Conservation (phyloP, 1,140 invertebrate species). For the Sitophilus oryzae region DNA sequence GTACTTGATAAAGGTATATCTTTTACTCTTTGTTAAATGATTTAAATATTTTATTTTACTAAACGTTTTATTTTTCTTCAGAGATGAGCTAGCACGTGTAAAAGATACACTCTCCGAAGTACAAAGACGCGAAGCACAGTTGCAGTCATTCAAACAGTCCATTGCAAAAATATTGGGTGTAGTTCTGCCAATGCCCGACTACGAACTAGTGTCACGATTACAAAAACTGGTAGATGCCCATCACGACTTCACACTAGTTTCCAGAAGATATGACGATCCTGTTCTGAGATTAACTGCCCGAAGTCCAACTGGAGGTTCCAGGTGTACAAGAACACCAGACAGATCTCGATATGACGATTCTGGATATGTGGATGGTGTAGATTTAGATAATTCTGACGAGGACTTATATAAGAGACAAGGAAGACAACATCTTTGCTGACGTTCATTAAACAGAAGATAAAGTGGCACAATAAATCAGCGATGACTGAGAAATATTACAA, state of each 20-base stretch:
- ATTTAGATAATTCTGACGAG: constrained; percentile 51
- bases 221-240: constrained; percentile 72
- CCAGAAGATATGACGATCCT: constrained; percentile 62
- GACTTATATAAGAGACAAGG: constrained; percentile 49
- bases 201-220: constrained; percentile 64
- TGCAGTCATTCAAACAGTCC: constrained; percentile 64
- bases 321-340: constrained; percentile 53
- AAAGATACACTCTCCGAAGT: constrained; percentile 66
- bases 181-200: constrained; percentile 63
- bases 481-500: too few relatives aligned
- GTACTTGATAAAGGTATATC: neutral
- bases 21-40: too few relatives aligned
- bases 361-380: constrained; percentile 52
- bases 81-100: constrained; percentile 64
- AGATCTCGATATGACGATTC: constrained; percentile 55
- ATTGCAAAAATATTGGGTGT: constrained; percentile 63
- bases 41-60: too few relatives aligned
- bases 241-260: constrained; percentile 69
- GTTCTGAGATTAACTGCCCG: constrained; percentile 50
- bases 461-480: too few relatives aligned
- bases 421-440: too few relatives aligned
- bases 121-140: constrained; percentile 64
- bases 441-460: too few relatives aligned
- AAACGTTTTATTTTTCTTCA: constrained; percentile 20
- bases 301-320: constrained; percentile 47